These are phyloP conservation scores for Vulpes lagopus DNA, from an alignment of 2,113 vertebrate genomes.

Conservation along the genomic window DNA sequence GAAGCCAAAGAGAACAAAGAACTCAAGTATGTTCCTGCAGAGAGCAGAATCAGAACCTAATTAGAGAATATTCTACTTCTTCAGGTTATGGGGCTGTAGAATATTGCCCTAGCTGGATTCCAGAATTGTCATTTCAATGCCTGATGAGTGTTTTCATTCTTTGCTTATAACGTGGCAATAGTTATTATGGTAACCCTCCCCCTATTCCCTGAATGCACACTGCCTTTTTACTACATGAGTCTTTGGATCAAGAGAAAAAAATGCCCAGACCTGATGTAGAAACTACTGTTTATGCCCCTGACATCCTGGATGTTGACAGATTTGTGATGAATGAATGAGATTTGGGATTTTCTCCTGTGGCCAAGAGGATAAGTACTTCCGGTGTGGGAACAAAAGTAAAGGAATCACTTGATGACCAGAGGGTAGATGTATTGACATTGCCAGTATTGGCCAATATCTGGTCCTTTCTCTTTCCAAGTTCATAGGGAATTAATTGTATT, in stretches of 20 bases:
- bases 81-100: background rate
- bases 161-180: background rate
- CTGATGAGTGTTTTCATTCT: background rate
- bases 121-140: background rate
- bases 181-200: background rate
- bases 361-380: background rate
- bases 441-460: background rate
- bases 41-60: background rate
- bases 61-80: background rate
- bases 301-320: background rate
- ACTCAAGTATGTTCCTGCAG: background rate
- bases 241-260: background rate
- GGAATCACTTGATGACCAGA: background rate
- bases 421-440: background rate
- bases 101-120: background rate
- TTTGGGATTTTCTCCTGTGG: background rate
- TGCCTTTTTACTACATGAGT: background rate
- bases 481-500: background rate
- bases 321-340: background rate
- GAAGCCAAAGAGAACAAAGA: background rate
- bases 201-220: rapidly evolving
- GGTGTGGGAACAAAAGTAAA: background rate
- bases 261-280: background rate
- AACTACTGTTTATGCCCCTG: background rate
- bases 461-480: background rate